Evolutionary conservation across 2,113 vertebrate species (phyloP).

Genomic region (Gobio gobio): DNA sequence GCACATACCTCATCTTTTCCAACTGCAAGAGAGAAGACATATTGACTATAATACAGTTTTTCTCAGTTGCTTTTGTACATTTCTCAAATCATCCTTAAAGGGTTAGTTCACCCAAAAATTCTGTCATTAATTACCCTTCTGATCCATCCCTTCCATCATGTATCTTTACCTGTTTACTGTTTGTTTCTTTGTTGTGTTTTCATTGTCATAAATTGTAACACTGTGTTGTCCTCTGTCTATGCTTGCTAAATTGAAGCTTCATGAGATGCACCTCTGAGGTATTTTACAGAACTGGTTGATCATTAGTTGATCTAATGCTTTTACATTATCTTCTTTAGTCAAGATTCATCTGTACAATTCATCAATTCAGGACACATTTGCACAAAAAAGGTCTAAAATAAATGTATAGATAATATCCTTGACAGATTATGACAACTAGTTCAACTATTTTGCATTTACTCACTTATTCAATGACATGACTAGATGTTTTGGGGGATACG

Average conservation of each 20-base stretch:
- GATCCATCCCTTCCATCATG: too few species aligned
- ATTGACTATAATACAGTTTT: background rate
- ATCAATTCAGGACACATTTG: background rate
- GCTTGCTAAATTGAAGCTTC: background rate
- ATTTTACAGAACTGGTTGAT: background rate
- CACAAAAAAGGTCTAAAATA: background rate
- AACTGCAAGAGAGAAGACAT: background rate
- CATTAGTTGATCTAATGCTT: background rate
- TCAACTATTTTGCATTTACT: background rate
- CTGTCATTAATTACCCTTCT: too few species aligned
- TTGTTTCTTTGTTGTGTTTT: too few species aligned
- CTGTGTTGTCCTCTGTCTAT: background rate
- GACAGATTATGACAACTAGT: background rate
- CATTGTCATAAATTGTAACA: too few species aligned
- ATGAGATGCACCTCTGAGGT: background rate
- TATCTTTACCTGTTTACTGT: too few species aligned
- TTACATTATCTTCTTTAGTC: background rate
- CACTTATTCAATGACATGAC: too few species aligned
- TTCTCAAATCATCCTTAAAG: background rate
- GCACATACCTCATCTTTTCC: constrained; percentile 47
- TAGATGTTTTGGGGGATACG: too few species aligned
- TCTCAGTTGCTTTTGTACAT: too few species aligned
- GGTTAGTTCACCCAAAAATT: too few species aligned
- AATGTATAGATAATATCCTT: background rate
- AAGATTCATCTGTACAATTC: background rate